These are phyloP conservation scores for Dysmachus trigonus DNA, from an alignment of 2,888 invertebrate genomes.

Conservation along the genomic window DNA sequence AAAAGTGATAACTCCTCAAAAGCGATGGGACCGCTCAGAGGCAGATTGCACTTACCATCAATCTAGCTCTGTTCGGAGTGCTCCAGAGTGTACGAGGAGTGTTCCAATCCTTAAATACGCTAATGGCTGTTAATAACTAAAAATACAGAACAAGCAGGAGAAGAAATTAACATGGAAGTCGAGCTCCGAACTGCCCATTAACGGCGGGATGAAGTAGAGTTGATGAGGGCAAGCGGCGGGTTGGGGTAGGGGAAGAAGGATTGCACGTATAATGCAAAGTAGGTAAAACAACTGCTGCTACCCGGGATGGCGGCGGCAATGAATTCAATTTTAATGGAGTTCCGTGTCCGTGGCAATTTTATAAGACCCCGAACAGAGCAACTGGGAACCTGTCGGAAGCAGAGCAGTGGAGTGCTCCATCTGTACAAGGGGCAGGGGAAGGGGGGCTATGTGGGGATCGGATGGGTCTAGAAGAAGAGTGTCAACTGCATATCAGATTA, in stretches of 20 bases:
- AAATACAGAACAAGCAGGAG: background rate
- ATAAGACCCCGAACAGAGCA: constrained; percentile 4
- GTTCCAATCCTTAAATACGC: constrained; percentile 21
- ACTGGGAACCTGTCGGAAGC: background rate
- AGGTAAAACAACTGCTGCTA: constrained; percentile 7
- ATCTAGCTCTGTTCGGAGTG: background rate
- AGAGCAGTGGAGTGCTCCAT: background rate
- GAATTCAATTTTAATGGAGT: constrained; percentile 33
- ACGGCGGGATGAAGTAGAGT: background rate
- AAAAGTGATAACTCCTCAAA: background rate
- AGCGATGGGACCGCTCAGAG: background rate
- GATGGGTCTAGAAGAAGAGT: background rate
- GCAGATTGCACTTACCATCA: constrained; percentile 28
- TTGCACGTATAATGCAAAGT: constrained; percentile 30
- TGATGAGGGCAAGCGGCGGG: background rate
- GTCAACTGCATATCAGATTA: constrained; percentile 38
- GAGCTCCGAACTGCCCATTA: background rate
- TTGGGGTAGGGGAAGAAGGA: background rate
- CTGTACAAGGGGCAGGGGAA: background rate
- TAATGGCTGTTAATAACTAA: constrained; percentile 25
- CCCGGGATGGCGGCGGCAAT: constrained; percentile 22
- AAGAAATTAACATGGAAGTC: background rate
- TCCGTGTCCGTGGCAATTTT: constrained; percentile 18
- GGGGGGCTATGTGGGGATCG: background rate
- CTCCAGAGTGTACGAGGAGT: background rate